These are phyloP conservation scores for Antedon mediterranea DNA, from an alignment of 53 echinoderm and acorn worm species.

Conservation along the genomic window DNA sequence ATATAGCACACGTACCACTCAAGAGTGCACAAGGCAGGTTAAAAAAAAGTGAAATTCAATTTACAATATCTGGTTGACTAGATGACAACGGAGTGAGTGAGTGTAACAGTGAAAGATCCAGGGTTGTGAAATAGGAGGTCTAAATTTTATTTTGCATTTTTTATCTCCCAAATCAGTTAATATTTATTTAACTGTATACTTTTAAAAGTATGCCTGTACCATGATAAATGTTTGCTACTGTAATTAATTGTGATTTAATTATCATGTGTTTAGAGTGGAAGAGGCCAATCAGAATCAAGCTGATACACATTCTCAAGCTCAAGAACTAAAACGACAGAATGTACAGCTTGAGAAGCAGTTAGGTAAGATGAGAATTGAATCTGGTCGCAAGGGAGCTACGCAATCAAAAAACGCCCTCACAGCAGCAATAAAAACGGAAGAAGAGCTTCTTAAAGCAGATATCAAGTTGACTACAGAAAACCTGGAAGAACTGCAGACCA, in stretches of 20 bases:
- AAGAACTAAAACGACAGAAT: conserved; percentile 70
- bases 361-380: conserved; percentile 50
- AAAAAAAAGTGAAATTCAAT: no score
- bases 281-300: conserved; percentile 25
- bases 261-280: conserved; percentile 26
- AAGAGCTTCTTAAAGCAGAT: conserved; percentile 46
- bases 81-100: no score
- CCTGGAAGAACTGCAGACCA: conserved; percentile 70
- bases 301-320: conserved; percentile 8
- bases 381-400: conserved; percentile 6
- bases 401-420: conserved; percentile 1
- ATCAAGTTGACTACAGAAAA: conserved; percentile 35
- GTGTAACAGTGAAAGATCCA: no score
- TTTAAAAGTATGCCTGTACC: no score
- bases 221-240: background rate
- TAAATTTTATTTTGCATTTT: no score
- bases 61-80: no score
- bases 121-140: no score
- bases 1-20: no score
- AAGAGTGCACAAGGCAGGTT: no score
- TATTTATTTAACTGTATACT: no score
- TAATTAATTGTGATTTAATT: background rate
- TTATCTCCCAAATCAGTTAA: no score
- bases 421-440: conserved; percentile 14
- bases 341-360: conserved; percentile 87